Percentiles rank a stretch among this genome's conserved stretches.
Evolutionary conservation across 2,888 invertebrate species (phyloP).

Genomic region (Exocentrus adspersus): DNA sequence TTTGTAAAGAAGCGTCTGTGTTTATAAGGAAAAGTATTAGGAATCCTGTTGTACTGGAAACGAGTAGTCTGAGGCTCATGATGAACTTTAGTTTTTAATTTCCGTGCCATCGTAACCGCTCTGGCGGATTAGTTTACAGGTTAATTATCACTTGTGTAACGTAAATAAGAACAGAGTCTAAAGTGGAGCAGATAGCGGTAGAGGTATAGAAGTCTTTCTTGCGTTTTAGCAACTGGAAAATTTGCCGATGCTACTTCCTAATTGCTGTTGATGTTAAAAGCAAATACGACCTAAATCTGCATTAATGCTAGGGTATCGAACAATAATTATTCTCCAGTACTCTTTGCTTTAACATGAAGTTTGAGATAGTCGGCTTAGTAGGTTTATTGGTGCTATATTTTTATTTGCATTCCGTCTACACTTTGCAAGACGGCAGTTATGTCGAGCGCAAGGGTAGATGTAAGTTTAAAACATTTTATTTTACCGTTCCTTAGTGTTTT

Average conservation of each 20-base stretch:
- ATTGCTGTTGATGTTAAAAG: neutral
- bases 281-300: neutral
- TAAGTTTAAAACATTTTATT: no score
- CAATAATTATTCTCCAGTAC: neutral
- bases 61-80: neutral
- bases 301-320: neutral
- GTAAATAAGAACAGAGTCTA: neutral
- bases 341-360: conserved; percentile 18
- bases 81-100: neutral
- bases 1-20: neutral
- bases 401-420: conserved; percentile 8
- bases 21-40: neutral
- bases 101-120: neutral
- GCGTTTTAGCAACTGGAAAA: no score
- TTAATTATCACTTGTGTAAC: neutral
- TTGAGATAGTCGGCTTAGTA: conserved; percentile 11
- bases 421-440: neutral
- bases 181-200: conserved; percentile 21
- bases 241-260: neutral
- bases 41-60: neutral
- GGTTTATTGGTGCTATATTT: conserved; percentile 6
- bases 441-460: conserved; percentile 24
- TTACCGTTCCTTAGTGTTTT: no score
- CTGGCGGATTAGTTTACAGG: conserved; percentile 14
- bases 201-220: no score